Conservation (phyloP, 2,113 vertebrate species). For the Microcebus ravelobensis region DNA sequence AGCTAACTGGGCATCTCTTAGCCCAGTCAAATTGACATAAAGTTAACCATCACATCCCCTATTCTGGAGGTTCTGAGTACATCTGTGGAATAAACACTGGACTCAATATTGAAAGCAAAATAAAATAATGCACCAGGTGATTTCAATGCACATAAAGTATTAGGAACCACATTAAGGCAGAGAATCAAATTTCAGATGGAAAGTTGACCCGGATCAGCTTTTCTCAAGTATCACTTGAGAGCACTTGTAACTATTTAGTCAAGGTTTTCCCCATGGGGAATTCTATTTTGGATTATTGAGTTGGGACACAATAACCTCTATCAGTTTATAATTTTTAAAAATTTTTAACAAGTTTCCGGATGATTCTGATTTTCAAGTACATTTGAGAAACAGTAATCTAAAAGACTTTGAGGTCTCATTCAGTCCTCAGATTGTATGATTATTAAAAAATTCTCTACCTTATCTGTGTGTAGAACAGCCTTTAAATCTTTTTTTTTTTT, state of each 20-base stretch:
- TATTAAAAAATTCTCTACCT: conserved; percentile 9
- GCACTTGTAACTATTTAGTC: background rate
- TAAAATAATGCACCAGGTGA: background rate
- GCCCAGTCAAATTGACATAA: background rate
- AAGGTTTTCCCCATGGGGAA: background rate
- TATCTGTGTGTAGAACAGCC: background rate
- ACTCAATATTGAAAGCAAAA: background rate
- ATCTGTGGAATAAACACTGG: background rate
- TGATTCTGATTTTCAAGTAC: background rate
- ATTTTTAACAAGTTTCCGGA: background rate
- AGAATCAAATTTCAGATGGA: background rate
- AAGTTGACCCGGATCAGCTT: background rate
- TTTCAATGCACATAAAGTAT: background rate
- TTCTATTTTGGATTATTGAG: background rate
- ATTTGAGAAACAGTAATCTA: background rate
- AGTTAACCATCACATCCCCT: background rate
- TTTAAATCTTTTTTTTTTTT: background rate
- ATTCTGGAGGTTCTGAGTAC: background rate
- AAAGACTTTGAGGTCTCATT: background rate
- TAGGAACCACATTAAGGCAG: background rate
- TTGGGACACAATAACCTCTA: background rate
- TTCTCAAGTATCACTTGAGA: background rate
- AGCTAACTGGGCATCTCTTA: background rate
- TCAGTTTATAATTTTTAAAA: background rate
- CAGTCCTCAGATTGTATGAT: background rate